Evolutionary conservation across 2,113 vertebrate genomes (phyloP), one percentile per base, ranked within the genome.

Genomic region (Nothoprocta pentlandii): DNA sequence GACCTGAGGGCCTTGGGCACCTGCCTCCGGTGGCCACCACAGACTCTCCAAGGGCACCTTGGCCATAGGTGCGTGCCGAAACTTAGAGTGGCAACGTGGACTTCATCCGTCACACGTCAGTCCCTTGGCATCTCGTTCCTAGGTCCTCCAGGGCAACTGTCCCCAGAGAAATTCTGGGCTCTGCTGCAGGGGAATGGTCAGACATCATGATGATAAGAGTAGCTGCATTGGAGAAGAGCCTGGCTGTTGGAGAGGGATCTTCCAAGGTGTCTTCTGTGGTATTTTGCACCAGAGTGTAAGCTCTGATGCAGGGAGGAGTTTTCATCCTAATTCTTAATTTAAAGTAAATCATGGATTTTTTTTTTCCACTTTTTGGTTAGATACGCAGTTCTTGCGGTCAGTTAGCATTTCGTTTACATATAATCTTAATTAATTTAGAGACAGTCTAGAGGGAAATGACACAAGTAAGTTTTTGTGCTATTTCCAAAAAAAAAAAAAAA

Each of bases 91-190:
- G 44, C 0, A 0, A 12, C 42, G n/a, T 13, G 8, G 28, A 5
- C 30, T 58, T 58, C 28, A 8, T 58, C 54, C 30, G 16, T 16
- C 28, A 58, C 25, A 17, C 16, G 28, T 32, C 28, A 58, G 54
- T 32, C 54, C 13, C 7, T 51, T 0, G 1, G 30, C 1, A 2
- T 51, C 80, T 59, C 0, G 2, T 36, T 26, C 41, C 30, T 68
- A 10, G 17, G 80, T 10, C 14, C 17, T 10, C 3, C 39, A 0
- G 0, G 26, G 34, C 32, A 14, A 8, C 30, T 63, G 5, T 3
- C 25, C 28, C 46, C 6, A 9, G 25, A 67, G 77, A 63, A 87
- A 26, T 51, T 32, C 61, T 6, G 12, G 36, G 32, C 23, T 91
- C 15, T 64, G 4, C 36, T 51, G 12, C 11, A 13, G 42, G 23